phyloP scores from a whole-genome alignment of 1,140 invertebrate genomes.

The Platyscapa corneri region DNA sequence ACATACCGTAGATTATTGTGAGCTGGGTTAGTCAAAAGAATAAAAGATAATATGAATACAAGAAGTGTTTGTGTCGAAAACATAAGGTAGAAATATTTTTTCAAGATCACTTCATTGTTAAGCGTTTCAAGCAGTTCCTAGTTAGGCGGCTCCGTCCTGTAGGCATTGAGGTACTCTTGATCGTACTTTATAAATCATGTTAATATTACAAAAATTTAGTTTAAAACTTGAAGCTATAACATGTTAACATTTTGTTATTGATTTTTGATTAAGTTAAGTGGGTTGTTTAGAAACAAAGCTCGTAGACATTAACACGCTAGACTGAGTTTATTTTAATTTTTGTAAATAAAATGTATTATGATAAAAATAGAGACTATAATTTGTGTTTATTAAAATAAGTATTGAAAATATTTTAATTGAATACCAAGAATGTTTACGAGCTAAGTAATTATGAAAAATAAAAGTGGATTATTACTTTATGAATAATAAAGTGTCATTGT shows the following conservation, averaged over 20 bases:
- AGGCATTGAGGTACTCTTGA: conserved; percentile 40
- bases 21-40: not conserved
- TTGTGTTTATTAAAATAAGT: conserved; percentile 28
- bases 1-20: no score
- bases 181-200: conserved; percentile 12
- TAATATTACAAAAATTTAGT: conserved; percentile 20
- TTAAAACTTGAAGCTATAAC: not conserved
- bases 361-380: conserved; percentile 17
- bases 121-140: conserved; percentile 59
- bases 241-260: conserved; percentile 36
- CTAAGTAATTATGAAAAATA: not conserved
- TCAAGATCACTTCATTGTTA: conserved; percentile 49
- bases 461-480: conserved; percentile 4
- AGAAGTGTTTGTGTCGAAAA: conserved; percentile 8
- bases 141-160: conserved; percentile 59
- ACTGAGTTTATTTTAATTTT: conserved; percentile 48
- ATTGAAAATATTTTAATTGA: conserved; percentile 32
- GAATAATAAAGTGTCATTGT: not conserved
- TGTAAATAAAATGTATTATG: conserved; percentile 41
- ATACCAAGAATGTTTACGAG: not conserved
- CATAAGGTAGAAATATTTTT: conserved; percentile 20
- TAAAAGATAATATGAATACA: not conserved
- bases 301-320: conserved; percentile 2
- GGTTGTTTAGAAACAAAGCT: conserved; percentile 9
- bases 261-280: conserved; percentile 28